phyloP scores from a whole-genome alignment of 2,113 vertebrate genomes.

The Sialia sialis region DNA sequence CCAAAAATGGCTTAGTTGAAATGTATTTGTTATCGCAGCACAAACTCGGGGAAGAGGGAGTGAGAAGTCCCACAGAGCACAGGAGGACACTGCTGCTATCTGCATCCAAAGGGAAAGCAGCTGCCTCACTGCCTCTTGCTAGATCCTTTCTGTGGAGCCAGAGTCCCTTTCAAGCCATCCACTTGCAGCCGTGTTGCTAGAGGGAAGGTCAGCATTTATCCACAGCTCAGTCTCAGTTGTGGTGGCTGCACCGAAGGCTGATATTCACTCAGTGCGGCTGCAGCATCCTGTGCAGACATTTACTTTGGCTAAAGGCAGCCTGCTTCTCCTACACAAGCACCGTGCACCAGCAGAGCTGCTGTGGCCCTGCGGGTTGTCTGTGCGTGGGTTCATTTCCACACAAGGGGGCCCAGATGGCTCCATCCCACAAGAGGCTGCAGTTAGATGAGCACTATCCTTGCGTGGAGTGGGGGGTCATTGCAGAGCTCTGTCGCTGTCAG shows the following conservation, averaged over 20 bases:
- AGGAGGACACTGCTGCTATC: not conserved
- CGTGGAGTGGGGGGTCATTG: too few species aligned
- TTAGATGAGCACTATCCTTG: not conserved
- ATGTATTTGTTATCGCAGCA: fast-evolving
- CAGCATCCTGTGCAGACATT: constrained; percentile 42
- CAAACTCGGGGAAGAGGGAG: not conserved
- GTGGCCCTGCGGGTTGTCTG: not conserved
- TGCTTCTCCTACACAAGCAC: fast-evolving
- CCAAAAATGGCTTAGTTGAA: not conserved
- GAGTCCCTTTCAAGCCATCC: not conserved
- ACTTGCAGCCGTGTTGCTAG: not conserved
- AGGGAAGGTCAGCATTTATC: not conserved
- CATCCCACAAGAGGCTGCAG: not conserved
- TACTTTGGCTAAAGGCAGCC: not conserved
- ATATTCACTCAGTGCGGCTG: not conserved
- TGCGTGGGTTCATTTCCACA: not conserved
- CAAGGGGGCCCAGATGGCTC: not conserved
- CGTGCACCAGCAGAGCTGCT: fast-evolving
- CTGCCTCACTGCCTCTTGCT: not conserved
- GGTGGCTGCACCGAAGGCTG: not conserved
- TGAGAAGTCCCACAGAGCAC: not conserved
- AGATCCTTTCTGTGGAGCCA: not conserved
- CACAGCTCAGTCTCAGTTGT: fast-evolving
- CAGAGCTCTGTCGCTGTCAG: not conserved
- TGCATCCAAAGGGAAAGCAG: not conserved